Conservation (phyloP, 2,113 vertebrate genomes). For the Glareola pratincola region DNA sequence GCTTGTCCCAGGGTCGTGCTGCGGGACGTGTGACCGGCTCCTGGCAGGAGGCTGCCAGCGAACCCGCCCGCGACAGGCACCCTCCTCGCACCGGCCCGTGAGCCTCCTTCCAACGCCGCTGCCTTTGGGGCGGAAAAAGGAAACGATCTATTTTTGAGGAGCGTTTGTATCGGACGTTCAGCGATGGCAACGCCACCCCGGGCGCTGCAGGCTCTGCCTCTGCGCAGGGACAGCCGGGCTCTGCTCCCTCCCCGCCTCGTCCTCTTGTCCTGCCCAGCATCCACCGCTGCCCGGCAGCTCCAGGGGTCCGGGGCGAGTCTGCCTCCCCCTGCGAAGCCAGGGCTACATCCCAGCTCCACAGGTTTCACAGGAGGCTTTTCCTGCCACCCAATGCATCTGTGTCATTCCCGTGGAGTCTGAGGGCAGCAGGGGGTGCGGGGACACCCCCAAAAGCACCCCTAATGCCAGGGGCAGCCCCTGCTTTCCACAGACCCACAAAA, state of each 20-base stretch:
- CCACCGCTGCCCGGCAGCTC: neutral
- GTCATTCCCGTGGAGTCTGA: neutral
- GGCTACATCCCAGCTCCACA: neutral
- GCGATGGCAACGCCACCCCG: neutral
- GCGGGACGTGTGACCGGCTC: rapidly evolving
- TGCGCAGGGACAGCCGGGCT: rapidly evolving
- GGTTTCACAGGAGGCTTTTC: neutral
- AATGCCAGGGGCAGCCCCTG: neutral
- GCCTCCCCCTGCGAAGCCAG: neutral
- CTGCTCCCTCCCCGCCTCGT: neutral
- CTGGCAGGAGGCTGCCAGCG: neutral
- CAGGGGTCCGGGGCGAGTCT: rapidly evolving
- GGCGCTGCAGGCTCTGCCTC: neutral
- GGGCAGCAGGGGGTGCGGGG: neutral
- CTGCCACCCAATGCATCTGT: neutral
- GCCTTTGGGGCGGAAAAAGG: neutral
- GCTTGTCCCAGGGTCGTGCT: neutral
- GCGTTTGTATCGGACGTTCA: neutral
- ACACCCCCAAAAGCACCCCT: neutral
- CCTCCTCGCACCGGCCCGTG: neutral
- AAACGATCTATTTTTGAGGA: neutral
- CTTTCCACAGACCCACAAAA: neutral
- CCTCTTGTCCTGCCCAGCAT: neutral
- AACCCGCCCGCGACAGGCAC: rapidly evolving
- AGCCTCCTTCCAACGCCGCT: neutral